Percentiles rank a stretch among this genome's conserved stretches.
Conservation (phyloP, 2,888 invertebrate genomes). For the Sesia bembeciformis region DNA sequence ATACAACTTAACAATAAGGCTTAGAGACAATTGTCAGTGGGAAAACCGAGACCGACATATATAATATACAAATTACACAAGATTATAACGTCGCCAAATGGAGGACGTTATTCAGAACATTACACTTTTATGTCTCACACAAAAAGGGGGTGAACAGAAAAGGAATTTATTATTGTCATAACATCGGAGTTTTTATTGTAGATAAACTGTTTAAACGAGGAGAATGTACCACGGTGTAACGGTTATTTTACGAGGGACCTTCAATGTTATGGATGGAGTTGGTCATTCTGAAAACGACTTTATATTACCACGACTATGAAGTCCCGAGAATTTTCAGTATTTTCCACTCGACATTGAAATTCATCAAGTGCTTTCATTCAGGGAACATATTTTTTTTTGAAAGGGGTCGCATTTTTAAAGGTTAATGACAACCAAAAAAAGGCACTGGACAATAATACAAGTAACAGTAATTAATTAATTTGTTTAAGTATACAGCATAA, state of each 20-base stretch:
- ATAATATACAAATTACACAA: neutral
- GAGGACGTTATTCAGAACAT: constrained; percentile 25
- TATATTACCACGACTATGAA: constrained; percentile 2
- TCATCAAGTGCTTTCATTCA: too few relatives aligned
- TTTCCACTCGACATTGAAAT: too few relatives aligned
- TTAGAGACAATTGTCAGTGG: too few relatives aligned
- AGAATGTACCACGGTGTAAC: constrained; percentile 18
- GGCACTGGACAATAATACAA: too few relatives aligned
- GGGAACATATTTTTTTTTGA: too few relatives aligned
- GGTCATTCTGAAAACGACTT: constrained; percentile 11
- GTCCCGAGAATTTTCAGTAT: too few relatives aligned
- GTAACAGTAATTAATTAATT: too few relatives aligned
- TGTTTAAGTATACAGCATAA: too few relatives aligned
- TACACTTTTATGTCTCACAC: constrained; percentile 28
- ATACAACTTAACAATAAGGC: too few relatives aligned
- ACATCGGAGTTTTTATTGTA: constrained; percentile 37
- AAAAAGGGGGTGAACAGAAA: constrained; percentile 22
- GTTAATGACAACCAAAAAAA: too few relatives aligned
- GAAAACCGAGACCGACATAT: neutral
- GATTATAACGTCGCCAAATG: neutral
- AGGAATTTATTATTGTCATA: constrained; percentile 39
- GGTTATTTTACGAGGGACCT: constrained; percentile 8
- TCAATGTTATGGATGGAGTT: constrained; percentile 7
- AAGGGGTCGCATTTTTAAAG: too few relatives aligned
- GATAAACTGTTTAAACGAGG: constrained; percentile 36